Evolutionary conservation across 2,113 vertebrate genomes (phyloP), one percentile per base, ranked within the genome.

Genomic region (Myxocyprinus asiaticus): DNA sequence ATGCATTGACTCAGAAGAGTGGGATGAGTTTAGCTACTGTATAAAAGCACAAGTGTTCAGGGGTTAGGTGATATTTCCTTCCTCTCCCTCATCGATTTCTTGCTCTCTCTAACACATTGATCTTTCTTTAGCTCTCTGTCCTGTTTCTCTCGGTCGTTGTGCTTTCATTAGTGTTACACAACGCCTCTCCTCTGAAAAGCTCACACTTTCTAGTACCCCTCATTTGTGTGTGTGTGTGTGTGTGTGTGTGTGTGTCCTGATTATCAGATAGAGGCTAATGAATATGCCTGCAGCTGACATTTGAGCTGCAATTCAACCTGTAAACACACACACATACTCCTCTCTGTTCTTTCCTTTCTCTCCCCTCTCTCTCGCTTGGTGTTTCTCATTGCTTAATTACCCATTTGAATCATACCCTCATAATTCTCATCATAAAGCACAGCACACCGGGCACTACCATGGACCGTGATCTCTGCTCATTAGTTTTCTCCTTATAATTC

Each of bases 241-340:
- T 76, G 56, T 51, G 2, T 76, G 56, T 76, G 58, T 77, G 66
- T 77, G 48, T 72, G 73, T 42, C 64, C 56, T 74, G 50, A 81
- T 83, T 76, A 76, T 71, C 12, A 65, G 65, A 76, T 84, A 67
- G 59, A 53, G 59, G 63, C 47, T 78, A 81, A 81, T 78, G 79
- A 78, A 44, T 67, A 67, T 45, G 75, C 67, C 73, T 77, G 74
- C 44, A 76, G 82, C 79, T 53, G 62, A 45, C 62, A 15, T 77
- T 61, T 62, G 61, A 33, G 73, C 33, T 53, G 45, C 66, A 63
- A 78, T 78, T 67, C 64, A 72, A 72, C 55, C 69, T 72, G 69
- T 72, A 45, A 72, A 72, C 55, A n/a, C 9, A 44, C 55, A 62
- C 3, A 56, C 65, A 17, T 14, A 42, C 33, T 12, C 71, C 22